phyloP scores from a whole-genome alignment of 2,113 vertebrate genomes.

The Clarias gariepinus region DNA sequence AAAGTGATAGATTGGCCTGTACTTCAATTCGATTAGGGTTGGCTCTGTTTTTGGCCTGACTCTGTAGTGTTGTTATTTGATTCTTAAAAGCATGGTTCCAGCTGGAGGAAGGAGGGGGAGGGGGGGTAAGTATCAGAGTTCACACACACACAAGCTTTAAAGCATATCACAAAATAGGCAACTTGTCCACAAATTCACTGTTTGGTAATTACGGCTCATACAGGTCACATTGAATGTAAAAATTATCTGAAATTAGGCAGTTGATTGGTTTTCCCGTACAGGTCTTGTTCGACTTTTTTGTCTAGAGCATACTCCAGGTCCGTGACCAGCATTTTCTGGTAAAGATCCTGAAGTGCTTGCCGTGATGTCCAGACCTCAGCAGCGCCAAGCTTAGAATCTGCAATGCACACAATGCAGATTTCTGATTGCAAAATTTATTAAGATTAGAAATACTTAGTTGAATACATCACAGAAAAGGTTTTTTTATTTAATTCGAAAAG shows the following conservation, averaged over 20 bases:
- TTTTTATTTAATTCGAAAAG: too few species aligned
- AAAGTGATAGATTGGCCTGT: constrained; percentile 96
- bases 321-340: constrained; percentile 99
- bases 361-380: constrained; percentile 98
- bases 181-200: not conserved
- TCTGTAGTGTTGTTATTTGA: constrained; percentile 98
- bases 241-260: not conserved
- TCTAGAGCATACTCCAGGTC: constrained; percentile 98
- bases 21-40: constrained; percentile 98
- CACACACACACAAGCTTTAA: not conserved
- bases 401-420: constrained; percentile 35
- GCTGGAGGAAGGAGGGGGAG: constrained; percentile 67
- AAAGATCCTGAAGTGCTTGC: constrained; percentile 96
- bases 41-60: constrained; percentile 97
- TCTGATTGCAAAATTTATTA: too few species aligned
- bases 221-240: not conserved
- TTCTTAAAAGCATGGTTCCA: constrained; percentile 99
- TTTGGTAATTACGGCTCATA: not conserved
- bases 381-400: constrained; percentile 94
- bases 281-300: constrained; percentile 99
- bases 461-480: too few species aligned
- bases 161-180: not conserved
- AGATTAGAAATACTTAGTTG: too few species aligned
- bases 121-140: not conserved
- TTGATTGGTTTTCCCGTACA: constrained; percentile 77